phyloP scores from a whole-genome alignment of 2,888 invertebrate genomes.

The Dermolepida albohirtum region DNA sequence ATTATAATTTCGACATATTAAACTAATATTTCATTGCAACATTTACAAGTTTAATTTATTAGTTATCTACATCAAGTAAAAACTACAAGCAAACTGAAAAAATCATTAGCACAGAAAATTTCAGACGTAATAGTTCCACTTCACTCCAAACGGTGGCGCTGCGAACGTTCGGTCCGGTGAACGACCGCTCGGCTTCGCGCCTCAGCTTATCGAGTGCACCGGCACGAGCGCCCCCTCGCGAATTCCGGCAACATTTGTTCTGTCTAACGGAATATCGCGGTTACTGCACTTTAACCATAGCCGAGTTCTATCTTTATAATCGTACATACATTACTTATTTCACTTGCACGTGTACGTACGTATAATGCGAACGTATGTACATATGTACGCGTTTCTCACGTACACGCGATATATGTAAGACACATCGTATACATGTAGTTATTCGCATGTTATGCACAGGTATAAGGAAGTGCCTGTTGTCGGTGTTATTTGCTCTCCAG shows the following conservation, averaged over 20 bases:
- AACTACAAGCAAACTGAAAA: neutral
- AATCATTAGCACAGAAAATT: conserved; percentile 13
- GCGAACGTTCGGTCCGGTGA: conserved; percentile 50
- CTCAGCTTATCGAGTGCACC: conserved; percentile 23
- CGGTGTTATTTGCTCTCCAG: too few species aligned
- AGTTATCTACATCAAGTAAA: too few species aligned
- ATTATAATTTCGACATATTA: too few species aligned
- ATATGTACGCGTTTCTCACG: neutral
- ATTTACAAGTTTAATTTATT: too few species aligned
- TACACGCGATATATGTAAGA: too few species aligned
- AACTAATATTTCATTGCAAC: too few species aligned
- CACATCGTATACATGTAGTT: too few species aligned
- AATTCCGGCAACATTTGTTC: conserved; percentile 49
- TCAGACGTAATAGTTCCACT: conserved; percentile 34
- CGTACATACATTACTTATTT: conserved; percentile 43
- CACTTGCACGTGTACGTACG: conserved; percentile 36
- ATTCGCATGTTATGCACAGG: too few species aligned
- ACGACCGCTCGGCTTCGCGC: conserved; percentile 48
- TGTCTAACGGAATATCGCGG: conserved; percentile 54
- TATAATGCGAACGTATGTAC: neutral
- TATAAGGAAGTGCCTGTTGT: too few species aligned
- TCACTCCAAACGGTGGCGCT: conserved; percentile 38
- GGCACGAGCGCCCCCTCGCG: conserved; percentile 50
- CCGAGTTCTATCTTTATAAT: conserved; percentile 41
- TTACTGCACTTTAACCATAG: conserved; percentile 50